Conservation (phyloP, 1,140 invertebrate genomes). For the Bactericera cockerelli region DNA sequence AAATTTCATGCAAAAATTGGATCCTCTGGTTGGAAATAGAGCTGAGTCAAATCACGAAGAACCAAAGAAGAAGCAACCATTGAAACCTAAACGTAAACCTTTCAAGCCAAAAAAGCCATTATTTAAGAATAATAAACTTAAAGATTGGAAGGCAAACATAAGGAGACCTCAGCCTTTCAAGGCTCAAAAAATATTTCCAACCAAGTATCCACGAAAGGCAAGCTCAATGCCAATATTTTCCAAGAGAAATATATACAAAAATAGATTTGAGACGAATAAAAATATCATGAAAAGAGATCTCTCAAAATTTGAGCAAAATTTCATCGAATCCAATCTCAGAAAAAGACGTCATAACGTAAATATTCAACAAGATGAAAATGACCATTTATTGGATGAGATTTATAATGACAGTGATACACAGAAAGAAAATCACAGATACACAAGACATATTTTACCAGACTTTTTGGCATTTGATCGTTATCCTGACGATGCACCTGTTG, state of each 20-base stretch:
- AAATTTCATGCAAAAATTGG: slow-evolving; percentile 2
- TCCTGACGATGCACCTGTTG: not conserved
- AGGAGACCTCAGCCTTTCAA: too few species aligned
- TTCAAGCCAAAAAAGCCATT: too few species aligned
- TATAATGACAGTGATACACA: not conserved
- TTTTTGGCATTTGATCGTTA: not conserved
- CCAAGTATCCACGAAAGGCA: too few species aligned
- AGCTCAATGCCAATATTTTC: too few species aligned
- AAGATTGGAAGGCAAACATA: too few species aligned
- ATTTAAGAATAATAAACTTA: too few species aligned
- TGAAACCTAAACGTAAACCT: not conserved
- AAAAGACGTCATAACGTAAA: not conserved
- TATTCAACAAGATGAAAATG: not conserved
- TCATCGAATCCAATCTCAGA: not conserved
- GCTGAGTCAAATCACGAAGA: not conserved
- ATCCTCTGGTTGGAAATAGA: not conserved
- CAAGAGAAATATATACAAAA: slow-evolving; percentile 8
- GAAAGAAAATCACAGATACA: not conserved
- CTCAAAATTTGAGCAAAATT: not conserved
- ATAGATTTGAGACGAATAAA: not conserved
- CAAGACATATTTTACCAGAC: not conserved
- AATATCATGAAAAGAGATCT: not conserved
- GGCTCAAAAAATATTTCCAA: too few species aligned
- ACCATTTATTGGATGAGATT: not conserved
- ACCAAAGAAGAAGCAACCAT: not conserved